These are phyloP conservation scores for Aporophyla lueneburgensis DNA, from an alignment of 2,888 invertebrate genomes.

Conservation along the genomic window DNA sequence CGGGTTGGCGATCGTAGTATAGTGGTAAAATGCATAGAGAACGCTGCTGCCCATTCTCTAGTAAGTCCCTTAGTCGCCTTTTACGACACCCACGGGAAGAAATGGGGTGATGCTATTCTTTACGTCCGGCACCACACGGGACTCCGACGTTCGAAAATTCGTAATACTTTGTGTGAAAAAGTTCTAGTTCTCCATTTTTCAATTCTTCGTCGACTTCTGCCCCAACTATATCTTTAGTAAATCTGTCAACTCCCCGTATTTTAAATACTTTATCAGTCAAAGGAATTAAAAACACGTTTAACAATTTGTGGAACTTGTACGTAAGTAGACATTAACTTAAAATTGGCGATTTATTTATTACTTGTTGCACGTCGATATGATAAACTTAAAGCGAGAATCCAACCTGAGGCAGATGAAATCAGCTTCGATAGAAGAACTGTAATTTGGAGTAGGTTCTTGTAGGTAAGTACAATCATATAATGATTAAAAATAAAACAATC, in stretches of 20 bases:
- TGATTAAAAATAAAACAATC: background rate
- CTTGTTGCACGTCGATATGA: slow-evolving; percentile 11
- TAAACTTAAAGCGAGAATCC: slow-evolving; percentile 18
- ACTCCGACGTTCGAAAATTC: too few relatives aligned
- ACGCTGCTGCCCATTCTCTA: too few relatives aligned
- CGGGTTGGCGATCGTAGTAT: too few relatives aligned
- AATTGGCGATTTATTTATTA: slow-evolving; percentile 47
- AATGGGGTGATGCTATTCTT: too few relatives aligned
- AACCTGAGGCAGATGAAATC: background rate
- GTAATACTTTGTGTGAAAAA: too few relatives aligned
- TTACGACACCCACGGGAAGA: too few relatives aligned
- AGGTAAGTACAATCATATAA: background rate
- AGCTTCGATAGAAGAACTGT: background rate
- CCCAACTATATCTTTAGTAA: slow-evolving; percentile 6
- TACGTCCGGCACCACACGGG: too few relatives aligned
- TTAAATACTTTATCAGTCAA: slow-evolving; percentile 37
- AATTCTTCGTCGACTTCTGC: too few relatives aligned
- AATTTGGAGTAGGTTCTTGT: background rate
- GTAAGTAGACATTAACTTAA: slow-evolving; percentile 37
- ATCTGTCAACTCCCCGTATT: slow-evolving; percentile 6
- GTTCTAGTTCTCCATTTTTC: too few relatives aligned
- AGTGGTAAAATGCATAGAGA: too few relatives aligned
- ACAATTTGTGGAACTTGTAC: slow-evolving; percentile 27
- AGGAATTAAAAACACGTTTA: slow-evolving; percentile 37
- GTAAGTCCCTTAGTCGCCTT: too few relatives aligned